These are phyloP conservation scores for Xenops minutus DNA, from an alignment of 2,797 vertebrate species.

Conservation along the genomic window DNA sequence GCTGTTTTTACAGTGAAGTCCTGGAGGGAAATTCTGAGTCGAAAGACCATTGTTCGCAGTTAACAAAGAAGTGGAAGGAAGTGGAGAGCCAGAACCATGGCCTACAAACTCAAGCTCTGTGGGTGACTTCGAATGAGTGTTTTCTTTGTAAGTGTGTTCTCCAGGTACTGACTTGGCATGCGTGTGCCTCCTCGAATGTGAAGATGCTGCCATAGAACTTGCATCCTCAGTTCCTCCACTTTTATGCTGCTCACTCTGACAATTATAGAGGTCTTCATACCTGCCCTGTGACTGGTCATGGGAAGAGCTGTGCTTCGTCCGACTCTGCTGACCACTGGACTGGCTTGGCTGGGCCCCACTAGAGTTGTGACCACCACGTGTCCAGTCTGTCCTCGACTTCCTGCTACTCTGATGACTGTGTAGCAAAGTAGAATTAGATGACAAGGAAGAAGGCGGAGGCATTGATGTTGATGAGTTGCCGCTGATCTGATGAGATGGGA, in stretches of 20 bases:
- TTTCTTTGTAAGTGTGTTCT: conserved; percentile 80
- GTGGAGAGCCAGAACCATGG: conserved; percentile 82
- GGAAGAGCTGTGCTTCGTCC: conserved; percentile 80
- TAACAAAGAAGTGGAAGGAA: conserved; percentile 91
- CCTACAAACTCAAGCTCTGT: conserved; percentile 81
- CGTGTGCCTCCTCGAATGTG: conserved; percentile 77
- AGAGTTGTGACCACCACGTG: conserved; percentile 78
- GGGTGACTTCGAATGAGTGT: conserved; percentile 82
- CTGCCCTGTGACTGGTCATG: conserved; percentile 85
- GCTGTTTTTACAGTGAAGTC: conserved; percentile 86
- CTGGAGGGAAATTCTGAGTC: conserved; percentile 85
- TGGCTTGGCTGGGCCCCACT: conserved; percentile 72
- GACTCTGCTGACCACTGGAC: conserved; percentile 70
- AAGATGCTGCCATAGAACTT: conserved; percentile 79
- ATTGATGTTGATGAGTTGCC: conserved; percentile 73
- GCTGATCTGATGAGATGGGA: conserved; percentile 72
- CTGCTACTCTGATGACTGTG: conserved; percentile 83
- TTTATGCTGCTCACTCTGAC: conserved; percentile 85
- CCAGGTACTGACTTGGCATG: conserved; percentile 69
- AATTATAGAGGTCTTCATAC: conserved; percentile 86
- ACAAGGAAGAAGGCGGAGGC: conserved; percentile 81
- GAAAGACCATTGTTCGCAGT: conserved; percentile 80
- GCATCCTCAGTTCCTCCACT: conserved; percentile 75
- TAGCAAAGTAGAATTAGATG: conserved; percentile 76
- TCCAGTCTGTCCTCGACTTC: conserved; percentile 88